Base-by-base conservation (phyloP, 2,797 vertebrate genomes). In the Hybognathus amarus region DNA sequence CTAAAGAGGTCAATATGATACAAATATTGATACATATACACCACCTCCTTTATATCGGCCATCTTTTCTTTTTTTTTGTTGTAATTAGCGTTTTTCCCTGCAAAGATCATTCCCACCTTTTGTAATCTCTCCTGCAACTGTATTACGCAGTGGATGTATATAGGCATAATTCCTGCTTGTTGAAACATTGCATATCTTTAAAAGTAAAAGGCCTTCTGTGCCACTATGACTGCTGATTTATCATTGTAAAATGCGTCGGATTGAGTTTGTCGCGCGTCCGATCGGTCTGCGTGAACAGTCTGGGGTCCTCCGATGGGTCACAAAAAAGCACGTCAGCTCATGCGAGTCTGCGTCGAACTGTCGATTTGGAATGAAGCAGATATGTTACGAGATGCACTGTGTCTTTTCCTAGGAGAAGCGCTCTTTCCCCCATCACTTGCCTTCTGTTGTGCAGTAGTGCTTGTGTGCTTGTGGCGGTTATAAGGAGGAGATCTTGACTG, bases 401-500 rank as follows among this genome's bases (percentile, higher is more conserved):
- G 82, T 75, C 56, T 81, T 85, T 79, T 17, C 83, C 63, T 24
- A 56, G 83, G 84, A 74, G 42, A 17, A 69, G 69, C 77, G 12
- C 45, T 47, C 45, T 47, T 15, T 47, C 45, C 66, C 42, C 77
- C 42, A 11, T 78, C 82, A 9, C 75, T 71, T 87, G 83, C 85
- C 83, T 82, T 85, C 78, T 45, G 73, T 76, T 90, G 88, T 87
- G 80, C 50, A 67, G 82, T 82, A 73, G 68, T 64, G 88, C 83
- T 84, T 67, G 54, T 90, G 89, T 89, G 89, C 89, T 88, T 82
- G 70, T 66, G 88, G 87, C 56, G 2, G 92, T 93, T 96, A 97
- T 94, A 97, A 95, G 88, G 95, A 97, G 84, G 97, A 97, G 89
- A 97, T 96, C 89, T 97, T 96, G 89, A 97, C 92, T 45, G 94